Conservation (phyloP, 2,797 vertebrate genomes). For the Enteromius treurensis region DNA sequence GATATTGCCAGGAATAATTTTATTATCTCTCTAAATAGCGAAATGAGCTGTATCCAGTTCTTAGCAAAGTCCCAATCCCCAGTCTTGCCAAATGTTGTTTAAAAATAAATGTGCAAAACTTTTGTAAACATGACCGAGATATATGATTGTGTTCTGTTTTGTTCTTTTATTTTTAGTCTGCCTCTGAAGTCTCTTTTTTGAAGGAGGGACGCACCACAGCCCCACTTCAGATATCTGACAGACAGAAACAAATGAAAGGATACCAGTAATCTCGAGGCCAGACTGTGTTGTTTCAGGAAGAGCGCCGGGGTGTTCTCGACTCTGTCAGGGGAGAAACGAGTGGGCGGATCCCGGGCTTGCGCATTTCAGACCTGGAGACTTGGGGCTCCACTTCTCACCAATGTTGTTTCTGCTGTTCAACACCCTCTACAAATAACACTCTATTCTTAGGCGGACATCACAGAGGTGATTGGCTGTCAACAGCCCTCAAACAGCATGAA, state of each 20-base stretch:
- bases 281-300: constrained; percentile 10
- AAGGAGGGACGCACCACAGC: constrained; percentile 8
- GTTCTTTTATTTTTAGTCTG: constrained; percentile 6
- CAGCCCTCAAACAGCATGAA: constrained; percentile 32
- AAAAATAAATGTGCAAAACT: constrained; percentile 54
- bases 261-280: constrained; percentile 5
- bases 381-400: constrained; percentile 38
- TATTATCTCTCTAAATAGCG: constrained; percentile 61
- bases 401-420: constrained; percentile 47
- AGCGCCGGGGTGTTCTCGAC: constrained; percentile 49
- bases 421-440: constrained; percentile 42
- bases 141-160: constrained; percentile 5
- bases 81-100: constrained; percentile 52
- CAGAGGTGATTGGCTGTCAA: constrained; percentile 49
- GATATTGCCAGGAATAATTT: constrained; percentile 59
- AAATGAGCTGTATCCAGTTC: constrained; percentile 55
- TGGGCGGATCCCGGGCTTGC: constrained; percentile 50
- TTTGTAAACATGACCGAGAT: constrained; percentile 46
- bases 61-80: constrained; percentile 45
- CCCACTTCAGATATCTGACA: constrained; percentile 23
- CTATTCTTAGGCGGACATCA: constrained; percentile 51
- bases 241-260: constrained; percentile 4
- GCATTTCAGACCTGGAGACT: constrained; percentile 54
- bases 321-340: constrained; percentile 55
- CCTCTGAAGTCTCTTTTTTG: constrained; percentile 12